Conservation (phyloP, 2,888 invertebrate species). For the Ormyrus nitidulus region DNA sequence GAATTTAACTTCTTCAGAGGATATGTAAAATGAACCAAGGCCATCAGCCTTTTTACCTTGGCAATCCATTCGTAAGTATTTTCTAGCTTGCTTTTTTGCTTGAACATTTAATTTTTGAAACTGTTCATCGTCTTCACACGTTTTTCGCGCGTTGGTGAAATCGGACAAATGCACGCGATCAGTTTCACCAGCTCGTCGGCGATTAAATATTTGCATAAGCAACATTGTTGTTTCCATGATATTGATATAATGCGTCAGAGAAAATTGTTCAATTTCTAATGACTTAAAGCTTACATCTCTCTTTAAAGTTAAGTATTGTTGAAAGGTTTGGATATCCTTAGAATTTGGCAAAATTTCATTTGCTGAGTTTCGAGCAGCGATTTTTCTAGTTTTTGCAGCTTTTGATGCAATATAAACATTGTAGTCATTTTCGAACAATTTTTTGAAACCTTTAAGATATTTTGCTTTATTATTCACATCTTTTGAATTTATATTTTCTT, state of each 20-base stretch:
- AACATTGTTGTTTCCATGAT: background rate
- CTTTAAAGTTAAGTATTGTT: background rate
- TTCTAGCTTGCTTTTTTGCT: background rate
- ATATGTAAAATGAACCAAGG: slow-evolving; percentile 8
- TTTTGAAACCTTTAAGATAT: background rate
- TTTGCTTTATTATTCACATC: too few species aligned
- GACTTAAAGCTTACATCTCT: background rate
- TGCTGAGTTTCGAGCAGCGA: background rate
- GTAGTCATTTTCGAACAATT: slow-evolving; percentile 1
- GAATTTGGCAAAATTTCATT: background rate
- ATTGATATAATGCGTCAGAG: background rate
- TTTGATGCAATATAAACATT: background rate
- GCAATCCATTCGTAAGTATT: slow-evolving; percentile 3
- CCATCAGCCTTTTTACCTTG: slow-evolving; percentile 8
- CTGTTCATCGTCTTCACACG: background rate
- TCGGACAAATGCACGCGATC: background rate
- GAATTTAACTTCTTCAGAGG: background rate
- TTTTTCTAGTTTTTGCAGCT: background rate
- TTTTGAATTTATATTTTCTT: too few species aligned
- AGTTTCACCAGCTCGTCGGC: background rate
- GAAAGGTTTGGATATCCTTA: background rate
- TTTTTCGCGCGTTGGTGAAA: background rate
- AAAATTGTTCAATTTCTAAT: background rate
- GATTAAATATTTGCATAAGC: slow-evolving; percentile 3
- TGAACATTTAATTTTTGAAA: background rate